Base-by-base conservation (phyloP, 2,888 invertebrate species). In the Bombylius discolor region DNA sequence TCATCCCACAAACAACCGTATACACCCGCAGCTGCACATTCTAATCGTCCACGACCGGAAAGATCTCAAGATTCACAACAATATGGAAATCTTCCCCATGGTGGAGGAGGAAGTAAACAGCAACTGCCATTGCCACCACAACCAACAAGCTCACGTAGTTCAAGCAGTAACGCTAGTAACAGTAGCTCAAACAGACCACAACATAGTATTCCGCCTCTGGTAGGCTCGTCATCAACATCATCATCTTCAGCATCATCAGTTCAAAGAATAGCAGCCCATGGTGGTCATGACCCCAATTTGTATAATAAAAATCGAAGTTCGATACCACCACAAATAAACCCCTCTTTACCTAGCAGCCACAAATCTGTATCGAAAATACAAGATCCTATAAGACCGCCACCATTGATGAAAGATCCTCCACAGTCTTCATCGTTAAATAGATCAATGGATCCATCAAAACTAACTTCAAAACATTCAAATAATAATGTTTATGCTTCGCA, bases 221-320 rank as follows among this genome's bases (percentile, higher is more conserved):
- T 44, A 55, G 49, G 12, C 52, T 14, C 45, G 44, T 14, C 14
- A 48, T 42, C 47, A 47, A 51, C 12, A 44, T 45, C 34, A 46
- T 46, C 5, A 36, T 14, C 14, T 47, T 42, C 47, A 47, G 47
- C 12, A 44, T 45, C 34, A 55, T 48, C 58, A 53, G 56, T 32
- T 47, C 55, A 58, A 56, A 53, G 59, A 52, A 32, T 57, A 58
- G 44, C 61, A 54, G 23, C 23, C 56, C 36, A 54, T 53, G 23
- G 34, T 53, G 33, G 14, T 51, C 62, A 62, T 52, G 52, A 60
- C 55, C 59, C 61, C 48, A 55, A 60, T 7, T 56, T 59, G 1
- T 71, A 70, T 56, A 72, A 72, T 54, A 72, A 72, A 50, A 58
- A 33, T 50, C 48, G 58, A 31, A 54, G 45, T 47, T 14, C 55